Evolutionary conservation across 2,113 vertebrate genomes (phyloP), one percentile per base, ranked within the genome.

Genomic region (Brachirus orientalis): DNA sequence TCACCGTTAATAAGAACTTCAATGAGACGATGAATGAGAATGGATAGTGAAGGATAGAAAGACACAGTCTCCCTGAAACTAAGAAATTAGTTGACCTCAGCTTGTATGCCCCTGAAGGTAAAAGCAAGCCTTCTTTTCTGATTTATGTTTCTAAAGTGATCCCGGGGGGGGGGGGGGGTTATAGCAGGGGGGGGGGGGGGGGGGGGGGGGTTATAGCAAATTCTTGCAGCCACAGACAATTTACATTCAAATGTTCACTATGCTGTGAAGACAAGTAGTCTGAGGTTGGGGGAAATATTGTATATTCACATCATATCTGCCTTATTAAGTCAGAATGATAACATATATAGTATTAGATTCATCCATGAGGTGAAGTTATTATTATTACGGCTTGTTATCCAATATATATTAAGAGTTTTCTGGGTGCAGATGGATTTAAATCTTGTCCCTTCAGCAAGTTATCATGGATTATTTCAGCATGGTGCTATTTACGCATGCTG

Each of bases 211-310:
- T n/a, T n/a, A n/a, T n/a, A n/a, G n/a, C 50, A 61, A 69, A 73
- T 64, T 35, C 53, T 13, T 55, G 72, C 55, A 35, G 54, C 43
- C n/a, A 33, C 44, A 20, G 11, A n/a, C 4, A 9, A 77, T 77
- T 69, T 60, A 63, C 63, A 72, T 81, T 60, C 59, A 59, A 69
- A 77, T 69, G 55, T 54, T n/a, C n/a, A n/a, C n/a, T n/a, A n/a
- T n/a, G n/a, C n/a, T n/a, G n/a, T n/a, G n/a, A n/a, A n/a, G n/a
- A n/a, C n/a, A n/a, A n/a, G n/a, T n/a, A n/a, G n/a, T n/a, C n/a
- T n/a, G n/a, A n/a, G n/a, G n/a, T n/a, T n/a, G n/a, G n/a, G n/a
- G n/a, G n/a, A n/a, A n/a, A n/a, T n/a, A n/a, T n/a, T n/a, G n/a
- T n/a, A n/a, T n/a, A n/a, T n/a, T n/a, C 28, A 28, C 28, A 28